These are phyloP conservation scores for Drosophila tanythrix DNA, from an alignment of 2,888 invertebrate species.

Conservation along the genomic window DNA sequence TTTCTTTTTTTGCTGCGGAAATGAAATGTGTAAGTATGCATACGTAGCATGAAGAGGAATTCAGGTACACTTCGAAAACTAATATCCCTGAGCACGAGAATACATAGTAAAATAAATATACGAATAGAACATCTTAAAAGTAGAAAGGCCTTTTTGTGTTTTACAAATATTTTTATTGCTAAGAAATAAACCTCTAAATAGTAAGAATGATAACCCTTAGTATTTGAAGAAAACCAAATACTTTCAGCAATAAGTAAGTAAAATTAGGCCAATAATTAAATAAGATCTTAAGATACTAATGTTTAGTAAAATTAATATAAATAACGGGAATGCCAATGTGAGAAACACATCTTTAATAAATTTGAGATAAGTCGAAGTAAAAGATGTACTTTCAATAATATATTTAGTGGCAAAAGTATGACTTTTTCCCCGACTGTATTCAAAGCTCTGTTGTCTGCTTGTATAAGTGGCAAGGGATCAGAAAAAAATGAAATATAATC, in stretches of 20 bases:
- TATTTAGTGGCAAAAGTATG: not conserved
- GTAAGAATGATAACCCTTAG: not conserved
- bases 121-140: not conserved
- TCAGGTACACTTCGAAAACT: conserved; percentile 1
- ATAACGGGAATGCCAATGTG: not conserved
- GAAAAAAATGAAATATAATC: no score
- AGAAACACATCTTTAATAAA: not conserved
- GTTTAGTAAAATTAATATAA: not conserved
- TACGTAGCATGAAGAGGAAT: conserved; percentile 6
- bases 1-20: not conserved
- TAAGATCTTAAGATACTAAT: not conserved
- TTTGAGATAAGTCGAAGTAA: not conserved
- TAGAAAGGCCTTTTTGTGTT: not conserved
- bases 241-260: not conserved
- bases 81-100: not conserved
- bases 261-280: not conserved
- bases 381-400: not conserved
- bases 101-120: not conserved
- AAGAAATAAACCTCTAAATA: not conserved
- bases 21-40: conserved; percentile 23
- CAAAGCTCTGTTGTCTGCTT: conserved; percentile 2
- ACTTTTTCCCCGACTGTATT: not conserved
- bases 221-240: not conserved
- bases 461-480: not conserved
- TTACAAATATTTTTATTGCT: no score